Conservation (phyloP, 2,797 vertebrate species). For the Jordanella pulchra region DNA sequence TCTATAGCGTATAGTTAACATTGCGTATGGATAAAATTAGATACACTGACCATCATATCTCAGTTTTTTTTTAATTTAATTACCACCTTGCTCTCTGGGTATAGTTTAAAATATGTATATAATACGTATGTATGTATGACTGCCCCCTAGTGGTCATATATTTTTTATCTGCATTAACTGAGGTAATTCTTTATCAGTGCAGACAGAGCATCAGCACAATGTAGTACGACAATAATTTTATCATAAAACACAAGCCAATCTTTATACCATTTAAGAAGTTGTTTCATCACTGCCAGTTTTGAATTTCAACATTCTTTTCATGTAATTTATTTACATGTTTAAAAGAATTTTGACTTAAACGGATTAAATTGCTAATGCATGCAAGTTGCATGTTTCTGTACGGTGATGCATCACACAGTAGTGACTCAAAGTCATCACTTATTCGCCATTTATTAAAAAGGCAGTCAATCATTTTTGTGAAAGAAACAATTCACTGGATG, state of each 20-base stretch:
- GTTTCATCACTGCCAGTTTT: not conserved
- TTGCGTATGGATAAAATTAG: not conserved
- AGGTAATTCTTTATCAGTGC: not conserved
- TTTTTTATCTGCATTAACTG: not conserved
- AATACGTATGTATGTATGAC: not conserved
- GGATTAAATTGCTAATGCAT: not conserved
- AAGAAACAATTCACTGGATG: conserved; percentile 6
- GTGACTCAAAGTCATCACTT: not conserved
- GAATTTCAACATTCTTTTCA: not conserved
- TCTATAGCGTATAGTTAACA: not conserved
- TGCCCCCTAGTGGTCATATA: not conserved
- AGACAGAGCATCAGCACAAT: not conserved
- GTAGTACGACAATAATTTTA: not conserved
- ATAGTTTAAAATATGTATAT: too few relatives aligned
- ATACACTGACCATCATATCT: not conserved
- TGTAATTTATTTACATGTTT: not conserved
- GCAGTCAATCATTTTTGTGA: not conserved
- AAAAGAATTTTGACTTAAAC: not conserved
- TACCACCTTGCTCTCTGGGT: not conserved
- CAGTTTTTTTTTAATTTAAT: not conserved
- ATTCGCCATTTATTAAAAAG: conserved; percentile 2
- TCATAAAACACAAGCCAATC: not conserved
- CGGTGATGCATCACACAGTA: not conserved
- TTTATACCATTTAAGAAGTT: not conserved
- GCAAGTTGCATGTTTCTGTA: not conserved